phyloP scores from a whole-genome alignment of 2,888 invertebrate genomes.

The Micropterix aruncella region DNA sequence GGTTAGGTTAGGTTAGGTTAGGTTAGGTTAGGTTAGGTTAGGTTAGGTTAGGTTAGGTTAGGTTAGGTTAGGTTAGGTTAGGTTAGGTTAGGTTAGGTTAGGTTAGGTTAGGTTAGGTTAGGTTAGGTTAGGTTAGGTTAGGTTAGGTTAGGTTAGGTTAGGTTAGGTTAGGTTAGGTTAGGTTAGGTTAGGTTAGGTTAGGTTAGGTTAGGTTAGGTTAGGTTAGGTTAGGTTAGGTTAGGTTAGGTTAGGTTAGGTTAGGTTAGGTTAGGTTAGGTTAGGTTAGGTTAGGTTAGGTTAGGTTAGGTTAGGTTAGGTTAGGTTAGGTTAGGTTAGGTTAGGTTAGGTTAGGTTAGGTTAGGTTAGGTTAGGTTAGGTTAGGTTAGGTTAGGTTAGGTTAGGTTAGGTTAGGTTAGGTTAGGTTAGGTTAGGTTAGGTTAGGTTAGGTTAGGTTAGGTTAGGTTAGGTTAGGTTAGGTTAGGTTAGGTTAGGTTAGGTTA shows the following conservation, averaged over 20 bases:
- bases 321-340: constrained; percentile 10
- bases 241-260: constrained; percentile 6
- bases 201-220: constrained; percentile 7
- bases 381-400: constrained; percentile 7
- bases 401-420: constrained; percentile 7
- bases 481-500: constrained; percentile 7
- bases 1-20: constrained; percentile 7
- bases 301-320: constrained; percentile 1
- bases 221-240: constrained; percentile 7
- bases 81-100: constrained; percentile 7
- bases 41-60: constrained; percentile 7
- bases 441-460: constrained; percentile 7
- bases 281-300: constrained; percentile 1
- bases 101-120: constrained; percentile 8
- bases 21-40: constrained; percentile 7
- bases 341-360: constrained; percentile 10
- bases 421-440: constrained; percentile 7
- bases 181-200: constrained; percentile 6
- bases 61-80: constrained; percentile 8
- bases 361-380: constrained; percentile 8
- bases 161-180: constrained; percentile 7
- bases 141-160: constrained; percentile 8
- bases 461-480: constrained; percentile 7
- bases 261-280: constrained; percentile 7
- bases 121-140: constrained; percentile 8